phyloP scores from a whole-genome alignment of 1,140 invertebrate species.

The Bombus difficillimus region DNA sequence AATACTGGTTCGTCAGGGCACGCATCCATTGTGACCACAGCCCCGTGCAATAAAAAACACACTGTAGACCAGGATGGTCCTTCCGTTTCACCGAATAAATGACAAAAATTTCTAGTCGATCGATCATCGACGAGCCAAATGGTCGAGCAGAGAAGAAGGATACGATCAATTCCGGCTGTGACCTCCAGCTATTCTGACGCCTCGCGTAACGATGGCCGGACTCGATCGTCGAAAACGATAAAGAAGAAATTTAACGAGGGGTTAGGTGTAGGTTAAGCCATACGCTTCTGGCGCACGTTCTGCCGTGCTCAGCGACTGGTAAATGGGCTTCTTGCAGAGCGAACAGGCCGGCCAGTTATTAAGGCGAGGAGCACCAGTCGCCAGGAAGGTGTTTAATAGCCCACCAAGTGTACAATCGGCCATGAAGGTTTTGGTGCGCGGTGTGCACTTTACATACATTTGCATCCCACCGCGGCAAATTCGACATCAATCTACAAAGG shows the following conservation, averaged over 20 bases:
- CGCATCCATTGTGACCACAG: too few species aligned
- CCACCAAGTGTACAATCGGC: slow-evolving; percentile 77
- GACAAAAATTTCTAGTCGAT: neutral
- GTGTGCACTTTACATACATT: slow-evolving; percentile 78
- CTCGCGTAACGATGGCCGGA: slow-evolving; percentile 12
- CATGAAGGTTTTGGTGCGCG: slow-evolving; percentile 58
- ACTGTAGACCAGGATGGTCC: too few species aligned
- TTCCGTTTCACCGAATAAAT: too few species aligned
- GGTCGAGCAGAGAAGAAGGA: slow-evolving; percentile 4
- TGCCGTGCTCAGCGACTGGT: slow-evolving; percentile 26
- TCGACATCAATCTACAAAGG: slow-evolving; percentile 48
- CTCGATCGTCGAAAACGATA: slow-evolving; percentile 68
- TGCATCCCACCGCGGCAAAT: slow-evolving; percentile 74
- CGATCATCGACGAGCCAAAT: slow-evolving; percentile 17
- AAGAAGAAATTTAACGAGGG: slow-evolving; percentile 79
- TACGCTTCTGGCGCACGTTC: slow-evolving; percentile 61
- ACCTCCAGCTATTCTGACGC: slow-evolving; percentile 1
- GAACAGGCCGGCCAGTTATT: slow-evolving; percentile 73
- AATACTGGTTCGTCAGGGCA: too few species aligned
- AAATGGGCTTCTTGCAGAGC: slow-evolving; percentile 48
- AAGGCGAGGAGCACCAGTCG: slow-evolving; percentile 70
- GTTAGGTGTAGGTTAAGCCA: slow-evolving; percentile 72
- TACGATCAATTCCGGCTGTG: neutral
- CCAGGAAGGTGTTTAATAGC: slow-evolving; percentile 81
- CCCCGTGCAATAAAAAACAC: too few species aligned